phyloP scores from a whole-genome alignment of 2,888 invertebrate species.

The Drosophila prolongata region DNA sequence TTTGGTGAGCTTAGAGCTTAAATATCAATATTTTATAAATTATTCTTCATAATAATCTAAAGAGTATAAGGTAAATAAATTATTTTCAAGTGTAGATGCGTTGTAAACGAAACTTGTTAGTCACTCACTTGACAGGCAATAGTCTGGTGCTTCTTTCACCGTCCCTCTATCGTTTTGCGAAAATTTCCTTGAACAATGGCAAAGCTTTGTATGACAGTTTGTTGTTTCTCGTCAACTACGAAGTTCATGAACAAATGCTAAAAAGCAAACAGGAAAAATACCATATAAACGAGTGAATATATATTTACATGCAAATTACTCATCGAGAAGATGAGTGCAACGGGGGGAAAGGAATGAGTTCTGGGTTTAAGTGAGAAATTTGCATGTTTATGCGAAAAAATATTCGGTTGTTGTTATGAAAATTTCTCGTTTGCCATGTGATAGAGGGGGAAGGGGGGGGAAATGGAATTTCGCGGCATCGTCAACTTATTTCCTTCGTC shows the following conservation, averaged over 20 bases:
- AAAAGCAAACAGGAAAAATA: conserved; percentile 44
- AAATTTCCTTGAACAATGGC: conserved; percentile 32
- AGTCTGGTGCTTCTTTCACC: conserved; percentile 8
- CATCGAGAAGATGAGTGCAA: conserved; percentile 56
- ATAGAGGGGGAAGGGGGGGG: conserved; percentile 5
- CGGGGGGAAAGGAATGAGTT: not conserved
- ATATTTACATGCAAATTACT: conserved; percentile 76
- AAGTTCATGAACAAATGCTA: conserved; percentile 69
- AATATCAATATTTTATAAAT: not conserved
- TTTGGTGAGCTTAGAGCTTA: too few relatives aligned
- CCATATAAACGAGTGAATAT: conserved; percentile 14
- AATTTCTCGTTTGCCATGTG: conserved; percentile 31
- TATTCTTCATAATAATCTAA: not conserved
- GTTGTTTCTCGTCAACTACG: conserved; percentile 37
- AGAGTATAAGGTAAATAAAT: not conserved
- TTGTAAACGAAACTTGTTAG: conserved; percentile 32
- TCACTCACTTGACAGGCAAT: conserved; percentile 33
- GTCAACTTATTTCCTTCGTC: conserved; percentile 18
- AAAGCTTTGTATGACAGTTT: conserved; percentile 38
- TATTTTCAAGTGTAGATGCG: not conserved
- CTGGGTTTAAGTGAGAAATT: conserved; percentile 64
- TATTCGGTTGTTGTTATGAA: conserved; percentile 63
- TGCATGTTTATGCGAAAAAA: conserved; percentile 77
- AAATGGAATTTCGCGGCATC: conserved; percentile 46
- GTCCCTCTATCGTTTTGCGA: conserved; percentile 2